Base-by-base conservation (phyloP, 2,888 invertebrate genomes). In the Teinopalpus imperialis region DNA sequence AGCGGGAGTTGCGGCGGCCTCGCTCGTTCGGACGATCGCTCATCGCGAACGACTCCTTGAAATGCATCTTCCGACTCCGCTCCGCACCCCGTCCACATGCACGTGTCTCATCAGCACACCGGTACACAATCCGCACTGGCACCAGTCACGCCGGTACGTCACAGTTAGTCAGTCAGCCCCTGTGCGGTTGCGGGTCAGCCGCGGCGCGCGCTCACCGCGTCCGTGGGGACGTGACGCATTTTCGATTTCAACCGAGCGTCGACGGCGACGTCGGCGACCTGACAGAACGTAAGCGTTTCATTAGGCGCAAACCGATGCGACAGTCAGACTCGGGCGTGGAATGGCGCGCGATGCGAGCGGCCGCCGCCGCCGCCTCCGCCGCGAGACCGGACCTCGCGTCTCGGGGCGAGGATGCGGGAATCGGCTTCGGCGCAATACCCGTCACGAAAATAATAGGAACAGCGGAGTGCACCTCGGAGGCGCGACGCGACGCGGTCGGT, bases 371-470 rank as follows among this genome's bases (percentile, higher is more conserved):
- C 85, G 81, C 82, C 62, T 60, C 63, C 83, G 80, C 82, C 81
- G 79, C 85, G 85, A 77, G 86, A 85, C 87, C 85, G 85, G 85
- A 85, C 86, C 79, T 85, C 81, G 82, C 82, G 83, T 81, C 86
- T 81, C 83, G 82, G 83, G 81, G 85, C 83, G 87, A 85, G 89
- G 85, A 87, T 85, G 85, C 86, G 86, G 85, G 87, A 86, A 86
- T 85, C 82, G 85, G 82, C 81, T 88, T 87, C 83, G 85, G 87
- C 89, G 89, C 87, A 86, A 86, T 86, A 86, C 87, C 86, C 86
- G 87, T 87, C 87, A 88, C 87, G 85, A 88, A 88, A 88, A 88
- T 88, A 88, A 88, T 88, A 86, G 87, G 87, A 88, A 85, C 86
- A 78, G 79, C 74, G 85, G n/a, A 88, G 86, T 88, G 88, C 88